phyloP scores from a whole-genome alignment of 2,797 vertebrate species.

The Scolopax bukidnonensis region DNA sequence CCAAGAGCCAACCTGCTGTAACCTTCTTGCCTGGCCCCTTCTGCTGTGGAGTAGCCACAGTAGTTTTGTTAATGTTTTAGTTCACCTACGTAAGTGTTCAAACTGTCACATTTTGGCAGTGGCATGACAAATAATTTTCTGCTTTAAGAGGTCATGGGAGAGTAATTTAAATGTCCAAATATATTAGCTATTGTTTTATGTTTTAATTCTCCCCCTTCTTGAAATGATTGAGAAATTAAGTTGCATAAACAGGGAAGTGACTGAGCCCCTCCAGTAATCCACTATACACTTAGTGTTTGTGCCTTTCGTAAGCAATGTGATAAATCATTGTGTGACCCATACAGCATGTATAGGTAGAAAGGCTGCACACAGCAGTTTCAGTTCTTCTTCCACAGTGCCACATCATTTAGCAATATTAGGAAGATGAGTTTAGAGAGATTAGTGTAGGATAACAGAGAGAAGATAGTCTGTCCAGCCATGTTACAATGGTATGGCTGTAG shows the following conservation, averaged over 20 bases:
- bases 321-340: neutral
- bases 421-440: neutral
- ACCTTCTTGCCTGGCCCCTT: neutral
- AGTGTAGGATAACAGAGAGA: neutral
- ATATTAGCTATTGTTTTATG: neutral
- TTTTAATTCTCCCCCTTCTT: neutral
- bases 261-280: neutral
- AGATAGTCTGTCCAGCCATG: neutral
- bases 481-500: neutral
- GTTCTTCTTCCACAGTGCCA: neutral
- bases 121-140: neutral
- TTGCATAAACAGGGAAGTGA: neutral
- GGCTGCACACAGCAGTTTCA: neutral
- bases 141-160: neutral
- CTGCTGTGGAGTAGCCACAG: neutral
- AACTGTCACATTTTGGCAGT: neutral
- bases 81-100: neutral
- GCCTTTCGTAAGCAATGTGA: neutral
- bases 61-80: neutral
- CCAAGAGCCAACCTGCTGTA: neutral
- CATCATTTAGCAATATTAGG: neutral
- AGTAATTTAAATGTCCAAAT: neutral
- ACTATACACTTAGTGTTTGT: neutral
- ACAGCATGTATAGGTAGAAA: neutral
- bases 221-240: neutral